Conservation (phyloP, 2,797 vertebrate genomes). For the Danio kyathit region DNA sequence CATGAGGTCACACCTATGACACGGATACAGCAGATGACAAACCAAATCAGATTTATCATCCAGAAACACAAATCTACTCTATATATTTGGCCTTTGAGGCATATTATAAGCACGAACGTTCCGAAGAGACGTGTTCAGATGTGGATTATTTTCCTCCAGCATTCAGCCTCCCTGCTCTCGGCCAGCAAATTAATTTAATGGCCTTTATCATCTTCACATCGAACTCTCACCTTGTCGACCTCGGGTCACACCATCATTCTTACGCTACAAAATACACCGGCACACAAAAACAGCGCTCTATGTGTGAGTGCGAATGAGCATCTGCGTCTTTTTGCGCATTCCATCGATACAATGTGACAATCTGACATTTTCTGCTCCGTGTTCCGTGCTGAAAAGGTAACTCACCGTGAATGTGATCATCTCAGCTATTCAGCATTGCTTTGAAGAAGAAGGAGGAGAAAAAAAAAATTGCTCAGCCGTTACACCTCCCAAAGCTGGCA, state of each 20-base stretch:
- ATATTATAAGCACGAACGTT: slow-evolving; percentile 43
- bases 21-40: slow-evolving; percentile 33
- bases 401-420: slow-evolving; percentile 41
- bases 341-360: slow-evolving; percentile 40
- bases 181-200: slow-evolving; percentile 58
- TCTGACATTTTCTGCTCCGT: slow-evolving; percentile 47
- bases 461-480: not conserved
- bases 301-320: not conserved
- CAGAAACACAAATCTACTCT: slow-evolving; percentile 27
- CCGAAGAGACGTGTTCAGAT: slow-evolving; percentile 29
- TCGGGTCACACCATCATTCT: not conserved
- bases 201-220: slow-evolving; percentile 41
- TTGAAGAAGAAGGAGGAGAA: not conserved
- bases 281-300: not conserved
- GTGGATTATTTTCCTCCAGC: slow-evolving; percentile 30
- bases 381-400: slow-evolving; percentile 54
- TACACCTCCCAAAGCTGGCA: not conserved
- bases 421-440: slow-evolving; percentile 40
- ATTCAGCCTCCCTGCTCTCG: slow-evolving; percentile 25
- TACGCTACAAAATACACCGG: slow-evolving; percentile 20
- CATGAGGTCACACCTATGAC: slow-evolving; percentile 17
- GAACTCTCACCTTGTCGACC: slow-evolving; percentile 44
- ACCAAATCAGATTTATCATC: slow-evolving; percentile 42
- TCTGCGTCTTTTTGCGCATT: slow-evolving; percentile 12
- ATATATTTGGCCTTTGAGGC: slow-evolving; percentile 15